Evolutionary conservation across 2,888 invertebrate genomes (phyloP).

Genomic region (Agrilus biguttatus): DNA sequence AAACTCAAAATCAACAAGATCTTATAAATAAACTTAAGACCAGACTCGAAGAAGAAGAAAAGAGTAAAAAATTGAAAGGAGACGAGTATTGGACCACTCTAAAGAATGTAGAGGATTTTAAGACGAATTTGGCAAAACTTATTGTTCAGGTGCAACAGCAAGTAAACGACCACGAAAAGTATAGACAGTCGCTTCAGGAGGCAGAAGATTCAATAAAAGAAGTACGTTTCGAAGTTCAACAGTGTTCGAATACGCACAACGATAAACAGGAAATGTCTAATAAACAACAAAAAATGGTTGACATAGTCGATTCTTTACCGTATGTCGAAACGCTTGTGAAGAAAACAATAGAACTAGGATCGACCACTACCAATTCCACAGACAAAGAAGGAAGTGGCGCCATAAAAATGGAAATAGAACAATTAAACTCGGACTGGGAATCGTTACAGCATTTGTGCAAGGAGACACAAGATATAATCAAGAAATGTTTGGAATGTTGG

Average conservation of each 20-base stretch:
- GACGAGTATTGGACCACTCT: constrained; percentile 57
- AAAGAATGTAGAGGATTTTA: constrained; percentile 54
- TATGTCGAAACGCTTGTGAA: constrained; percentile 61
- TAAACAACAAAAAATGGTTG: constrained; percentile 59
- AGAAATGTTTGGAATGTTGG: constrained; percentile 69
- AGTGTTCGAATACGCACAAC: constrained; percentile 76
- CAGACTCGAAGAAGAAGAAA: constrained; percentile 55
- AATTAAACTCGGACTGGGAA: constrained; percentile 70
- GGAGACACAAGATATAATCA: constrained; percentile 60
- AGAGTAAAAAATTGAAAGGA: constrained; percentile 24
- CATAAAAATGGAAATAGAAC: constrained; percentile 68
- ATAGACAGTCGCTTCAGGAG: constrained; percentile 67
- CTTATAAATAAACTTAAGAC: constrained; percentile 61
- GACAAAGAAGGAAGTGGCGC: constrained; percentile 67
- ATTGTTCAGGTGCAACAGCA: constrained; percentile 63
- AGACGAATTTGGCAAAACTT: constrained; percentile 47
- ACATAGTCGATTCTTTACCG: constrained; percentile 51
- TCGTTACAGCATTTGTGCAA: constrained; percentile 59
- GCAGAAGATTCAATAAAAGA: constrained; percentile 77
- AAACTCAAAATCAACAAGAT: constrained; percentile 67
- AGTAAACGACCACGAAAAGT: constrained; percentile 76
- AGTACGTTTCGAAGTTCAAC: constrained; percentile 67
- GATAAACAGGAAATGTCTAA: constrained; percentile 65
- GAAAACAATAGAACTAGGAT: constrained; percentile 58
- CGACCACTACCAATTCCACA: constrained; percentile 59